Conservation (phyloP, 1,140 invertebrate genomes). For the Monochamus saltuarius region DNA sequence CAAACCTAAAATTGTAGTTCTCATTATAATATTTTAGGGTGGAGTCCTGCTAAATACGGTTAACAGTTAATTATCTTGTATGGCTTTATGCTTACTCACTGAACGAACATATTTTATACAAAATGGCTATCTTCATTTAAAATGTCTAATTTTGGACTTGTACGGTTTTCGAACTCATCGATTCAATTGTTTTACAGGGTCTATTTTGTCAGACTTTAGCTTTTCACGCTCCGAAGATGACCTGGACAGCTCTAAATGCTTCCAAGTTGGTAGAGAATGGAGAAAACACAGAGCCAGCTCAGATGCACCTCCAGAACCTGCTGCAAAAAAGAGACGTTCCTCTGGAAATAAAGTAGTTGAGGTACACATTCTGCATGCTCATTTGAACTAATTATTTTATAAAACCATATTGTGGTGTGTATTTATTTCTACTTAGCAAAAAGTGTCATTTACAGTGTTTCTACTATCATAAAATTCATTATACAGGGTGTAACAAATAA, state of each 20-base stretch:
- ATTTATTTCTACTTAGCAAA: too few relatives aligned
- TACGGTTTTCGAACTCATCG: constrained; percentile 12
- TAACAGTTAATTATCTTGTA: too few relatives aligned
- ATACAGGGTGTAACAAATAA: too few relatives aligned
- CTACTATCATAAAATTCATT: too few relatives aligned
- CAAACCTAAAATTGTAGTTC: too few relatives aligned
- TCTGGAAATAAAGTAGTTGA: constrained; percentile 53
- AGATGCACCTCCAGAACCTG: constrained; percentile 47
- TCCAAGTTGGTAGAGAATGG: constrained; percentile 59
- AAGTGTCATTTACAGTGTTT: constrained; percentile 11
- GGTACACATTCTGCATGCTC: constrained; percentile 37
- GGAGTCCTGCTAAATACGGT: too few relatives aligned
- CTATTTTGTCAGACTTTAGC: constrained; percentile 74
- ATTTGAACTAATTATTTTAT: constrained; percentile 16
- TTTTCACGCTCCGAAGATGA: constrained; percentile 88
- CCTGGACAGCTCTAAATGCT: constrained; percentile 65
- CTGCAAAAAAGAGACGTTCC: constrained; percentile 55
- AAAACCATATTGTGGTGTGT: too few relatives aligned
- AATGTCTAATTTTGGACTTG: constrained; percentile 10
- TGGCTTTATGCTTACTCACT: too few relatives aligned
- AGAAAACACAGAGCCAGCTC: constrained; percentile 63
- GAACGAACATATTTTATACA: background rate
- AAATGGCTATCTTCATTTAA: constrained; percentile 16
- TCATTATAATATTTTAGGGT: too few relatives aligned
- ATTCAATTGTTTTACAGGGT: constrained; percentile 54